Evolutionary conservation across 2,113 vertebrate genomes (phyloP).

Genomic region (Campylomormyrus tamandua): DNA sequence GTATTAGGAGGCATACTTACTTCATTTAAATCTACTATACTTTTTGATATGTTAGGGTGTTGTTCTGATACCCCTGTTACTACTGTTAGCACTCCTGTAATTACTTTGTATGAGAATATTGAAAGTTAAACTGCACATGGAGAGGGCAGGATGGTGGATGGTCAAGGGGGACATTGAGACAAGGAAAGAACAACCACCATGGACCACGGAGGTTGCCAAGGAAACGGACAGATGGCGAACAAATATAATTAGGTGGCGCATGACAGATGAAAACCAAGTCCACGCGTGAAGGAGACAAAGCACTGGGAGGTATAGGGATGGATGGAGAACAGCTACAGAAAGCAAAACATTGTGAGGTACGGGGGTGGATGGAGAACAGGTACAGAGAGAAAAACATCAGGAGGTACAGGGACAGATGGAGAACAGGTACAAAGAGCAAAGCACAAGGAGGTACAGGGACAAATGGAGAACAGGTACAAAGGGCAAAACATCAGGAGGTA

Average conservation of each 20-base stretch:
- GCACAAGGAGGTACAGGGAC: neutral
- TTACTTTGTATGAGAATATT: neutral
- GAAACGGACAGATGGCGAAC: slow-evolving; percentile 38
- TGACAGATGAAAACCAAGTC: neutral
- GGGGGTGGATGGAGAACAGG: neutral
- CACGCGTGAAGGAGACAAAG: neutral
- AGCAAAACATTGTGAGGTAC: neutral
- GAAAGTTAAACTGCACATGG: slow-evolving; percentile 6
- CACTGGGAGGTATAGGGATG: neutral
- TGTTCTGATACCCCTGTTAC: neutral
- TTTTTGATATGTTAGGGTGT: neutral
- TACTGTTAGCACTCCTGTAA: neutral
- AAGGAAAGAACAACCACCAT: neutral
- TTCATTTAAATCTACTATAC: neutral
- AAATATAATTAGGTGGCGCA: neutral
- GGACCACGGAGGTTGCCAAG: neutral
- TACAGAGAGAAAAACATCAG: neutral
- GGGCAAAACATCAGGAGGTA: neutral
- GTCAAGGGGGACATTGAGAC: neutral
- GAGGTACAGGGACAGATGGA: neutral
- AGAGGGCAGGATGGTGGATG: slow-evolving; percentile 27
- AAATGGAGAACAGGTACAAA: neutral
- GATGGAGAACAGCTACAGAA: neutral
- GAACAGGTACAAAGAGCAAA: neutral
- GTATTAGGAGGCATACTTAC: neutral